Base-by-base conservation (phyloP, 2,888 invertebrate species). In the Copidosoma aretas region DNA sequence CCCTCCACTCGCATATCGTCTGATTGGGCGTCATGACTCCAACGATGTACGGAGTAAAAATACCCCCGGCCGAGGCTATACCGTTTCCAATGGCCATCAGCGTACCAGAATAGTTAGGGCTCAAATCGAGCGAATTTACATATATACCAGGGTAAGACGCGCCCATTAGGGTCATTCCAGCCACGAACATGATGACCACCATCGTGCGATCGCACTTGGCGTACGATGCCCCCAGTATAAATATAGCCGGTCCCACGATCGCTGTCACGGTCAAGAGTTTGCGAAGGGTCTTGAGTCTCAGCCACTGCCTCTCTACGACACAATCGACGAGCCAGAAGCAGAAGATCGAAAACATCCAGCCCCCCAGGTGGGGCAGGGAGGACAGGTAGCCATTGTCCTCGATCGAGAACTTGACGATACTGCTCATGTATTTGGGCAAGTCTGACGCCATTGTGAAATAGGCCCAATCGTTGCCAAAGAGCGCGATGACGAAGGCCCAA, bases 401-500 rank as follows among this genome's bases (percentile, higher is more conserved):
- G 70, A 83, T 77, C 60, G 82, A 75, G 74, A 82, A 79, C 70
- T 79, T 77, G 59, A 84, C 63, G 64, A 82, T 74, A 61, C 76
- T 74, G 53, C 75, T 76, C 74, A 82, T 77, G 71, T 80, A 82
- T 56, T 77, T 78, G 10, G 81, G 82, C 22, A 82, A 60, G 32
- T 74, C 74, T 21, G 65, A 70, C 12, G 72, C 72, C 63, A 73
- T 64, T n/a, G 72, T 73, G 60, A 64, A 74, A 52, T 71, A 71
- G 1, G 73, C 73, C 74, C 74, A 74, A 39, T 73, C 74, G 59
- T 43, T 51, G 12, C 73, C 74, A 3, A 65, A 24, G 39, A 73
- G 52, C 17, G 91, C 91, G 67, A 87, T 87, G 19, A 91, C 88
- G 21, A 91, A 81, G 0, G 91, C 91, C 87, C 91, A 89, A 71